Base-by-base conservation (phyloP, 2,113 vertebrate genomes). In the Albula glossodonta region DNA sequence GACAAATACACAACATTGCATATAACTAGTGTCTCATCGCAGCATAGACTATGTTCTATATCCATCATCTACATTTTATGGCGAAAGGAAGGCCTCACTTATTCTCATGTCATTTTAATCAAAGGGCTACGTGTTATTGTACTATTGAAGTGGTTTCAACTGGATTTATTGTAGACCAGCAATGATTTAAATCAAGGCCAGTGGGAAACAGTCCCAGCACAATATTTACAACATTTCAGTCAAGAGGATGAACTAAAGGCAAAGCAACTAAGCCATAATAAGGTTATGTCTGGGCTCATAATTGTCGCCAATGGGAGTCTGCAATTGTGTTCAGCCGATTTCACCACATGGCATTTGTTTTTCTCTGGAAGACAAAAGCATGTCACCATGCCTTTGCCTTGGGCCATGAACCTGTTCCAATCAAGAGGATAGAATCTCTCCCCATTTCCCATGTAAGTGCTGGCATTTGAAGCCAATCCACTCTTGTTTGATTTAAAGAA, bases 71-170 rank as follows among this genome's bases (percentile, higher is more conserved):
- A 87, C 91, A 89, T 89, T 90, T 78, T 85, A 87, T 85, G 91
- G 91, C 83, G 85, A 91, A 91, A 92, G 91, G 90, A 95, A 93
- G 90, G 90, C 91, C 90, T 91, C 86, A 93, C 92, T 93, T 90
- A 91, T 86, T 90, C 90, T 90, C 87, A 87, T 92, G 91, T 87
- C 89, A 87, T 91, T 94, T 93, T 93, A 94, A 94, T 94, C 89
- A 91, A 92, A 90, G 91, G 90, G 91, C 89, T 89, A 92, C 92
- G 89, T 93, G 90, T 90, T 90, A 91, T 93, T 94, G 90, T 91
- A 91, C 93, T 83, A 90, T 88, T 93, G 93, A 96, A 95, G 94
- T 94, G 89, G 90, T 95, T 94, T 94, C 91, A 89, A 95, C 90
- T 94, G 94, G 90, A 92, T 94, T 95, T 92, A 89, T 92, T 92